Conservation (phyloP, 2,888 invertebrate species). For the Drosophila pegasa region DNA sequence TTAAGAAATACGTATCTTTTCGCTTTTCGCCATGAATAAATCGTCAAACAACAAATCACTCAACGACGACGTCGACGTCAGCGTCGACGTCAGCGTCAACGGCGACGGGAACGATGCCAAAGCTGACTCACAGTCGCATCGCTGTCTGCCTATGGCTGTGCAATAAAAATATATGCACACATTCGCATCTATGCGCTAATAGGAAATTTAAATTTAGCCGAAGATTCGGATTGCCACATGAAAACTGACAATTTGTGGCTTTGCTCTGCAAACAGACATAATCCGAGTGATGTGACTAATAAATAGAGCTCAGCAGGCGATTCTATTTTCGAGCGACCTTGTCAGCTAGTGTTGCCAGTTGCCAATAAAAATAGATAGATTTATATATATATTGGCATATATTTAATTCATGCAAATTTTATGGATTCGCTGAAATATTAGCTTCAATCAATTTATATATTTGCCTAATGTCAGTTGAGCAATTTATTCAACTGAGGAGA, state of each 20-base stretch:
- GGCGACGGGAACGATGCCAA: conserved; percentile 55
- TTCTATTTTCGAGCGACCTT: conserved; percentile 59
- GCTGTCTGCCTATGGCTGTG: conserved; percentile 28
- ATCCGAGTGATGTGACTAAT: conserved; percentile 26
- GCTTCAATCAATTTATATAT: too few species aligned
- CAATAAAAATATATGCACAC: conserved; percentile 44
- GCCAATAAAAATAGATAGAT: conserved; percentile 25
- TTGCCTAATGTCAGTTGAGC: too few species aligned
- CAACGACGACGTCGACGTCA: conserved; percentile 39
- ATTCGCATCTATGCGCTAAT: conserved; percentile 27
- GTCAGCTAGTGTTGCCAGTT: conserved; percentile 29
- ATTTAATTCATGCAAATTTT: conserved; percentile 6
- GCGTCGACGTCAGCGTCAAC: too few species aligned
- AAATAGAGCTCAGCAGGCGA: conserved; percentile 16
- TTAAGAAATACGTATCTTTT: conserved; percentile 26
- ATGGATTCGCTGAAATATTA: conserved; percentile 12
- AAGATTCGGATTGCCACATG: conserved; percentile 32
- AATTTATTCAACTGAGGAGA: not conserved
- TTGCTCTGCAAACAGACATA: conserved; percentile 25
- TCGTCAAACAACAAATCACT: conserved; percentile 70
- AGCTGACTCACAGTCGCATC: conserved; percentile 57
- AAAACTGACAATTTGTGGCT: conserved; percentile 51
- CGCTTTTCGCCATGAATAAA: conserved; percentile 58
- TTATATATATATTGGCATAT: not conserved
- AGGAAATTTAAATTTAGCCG: conserved; percentile 50